Percentiles rank a stretch among this genome's conserved stretches.
These are phyloP conservation scores for Streblospio benedicti DNA, from an alignment of 1,140 invertebrate species.

Conservation along the genomic window DNA sequence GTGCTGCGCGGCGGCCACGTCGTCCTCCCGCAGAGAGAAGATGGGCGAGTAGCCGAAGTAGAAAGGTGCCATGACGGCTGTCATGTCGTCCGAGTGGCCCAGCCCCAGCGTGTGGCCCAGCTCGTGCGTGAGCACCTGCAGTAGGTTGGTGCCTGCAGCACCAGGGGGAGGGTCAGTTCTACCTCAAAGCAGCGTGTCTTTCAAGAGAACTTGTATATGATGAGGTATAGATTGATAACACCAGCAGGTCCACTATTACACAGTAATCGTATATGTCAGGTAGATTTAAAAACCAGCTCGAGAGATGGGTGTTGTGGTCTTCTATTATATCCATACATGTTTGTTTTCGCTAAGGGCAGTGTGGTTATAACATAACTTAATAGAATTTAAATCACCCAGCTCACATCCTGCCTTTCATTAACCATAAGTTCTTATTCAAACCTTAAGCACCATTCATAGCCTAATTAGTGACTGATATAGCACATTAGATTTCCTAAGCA, in stretches of 20 bases:
- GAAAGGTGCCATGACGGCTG: constrained; percentile 48
- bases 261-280: constrained; percentile 20
- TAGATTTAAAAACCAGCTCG: background rate
- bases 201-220: no score
- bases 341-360: no score
- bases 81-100: constrained; percentile 41
- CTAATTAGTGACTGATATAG: no score
- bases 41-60: constrained; percentile 53
- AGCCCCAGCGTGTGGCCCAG: constrained; percentile 48
- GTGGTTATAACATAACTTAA: no score
- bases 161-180: no score
- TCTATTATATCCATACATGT: background rate
- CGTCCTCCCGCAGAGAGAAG: constrained; percentile 77
- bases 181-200: no score
- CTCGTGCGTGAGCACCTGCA: constrained; percentile 48
- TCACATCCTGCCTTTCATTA: no score
- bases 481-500: background rate
- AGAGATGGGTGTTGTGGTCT: background rate
- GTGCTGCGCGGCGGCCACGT: constrained; percentile 63
- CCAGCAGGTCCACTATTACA: no score
- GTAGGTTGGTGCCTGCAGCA: constrained; percentile 40
- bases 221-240: no score
- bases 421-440: no score
- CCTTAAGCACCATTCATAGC: no score
- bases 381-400: no score